Base-by-base conservation (phyloP, 2,113 vertebrate genomes). In the Eonycteris spelaea region DNA sequence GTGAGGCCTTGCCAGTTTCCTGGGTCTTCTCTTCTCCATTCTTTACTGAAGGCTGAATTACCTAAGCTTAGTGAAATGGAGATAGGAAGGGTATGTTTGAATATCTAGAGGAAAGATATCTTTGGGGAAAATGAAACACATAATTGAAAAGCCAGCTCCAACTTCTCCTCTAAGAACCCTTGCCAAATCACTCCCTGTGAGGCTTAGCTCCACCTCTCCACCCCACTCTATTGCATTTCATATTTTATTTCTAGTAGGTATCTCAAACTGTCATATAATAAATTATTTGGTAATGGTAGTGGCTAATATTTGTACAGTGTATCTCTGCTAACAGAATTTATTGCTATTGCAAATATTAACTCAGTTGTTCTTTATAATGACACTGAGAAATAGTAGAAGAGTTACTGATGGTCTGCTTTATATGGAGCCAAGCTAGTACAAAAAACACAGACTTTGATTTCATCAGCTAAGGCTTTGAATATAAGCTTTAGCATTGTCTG, bases 261-360 rank as follows among this genome's bases (percentile, higher is more conserved):
- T 90, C 71, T 82, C 85, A 71, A 55, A 74, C 18, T 90, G 24
- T 93, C 65, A 61, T 15, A 10, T 61, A 68, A 88, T 73, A 79
- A 89, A 30, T 79, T 63, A 71, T 63, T 79, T 93, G 26, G 63
- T 90, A 51, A 53, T 6, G 12, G 67, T 74, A 57, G 22, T 91
- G 90, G 91, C 51, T 85, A 67, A 43, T 87, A 63, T 91, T 83
- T 96, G 19, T 59, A 79, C 6, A 1, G 18, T n/a, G 22, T 89
- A 78, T 65, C 28, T 86, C 90, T 8, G 3, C 38, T 78, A 74
- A 40, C 10, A 82, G 70, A 97, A 5, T 79, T 73, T 67, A 79
- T 89, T 96, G n/a, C 16, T 78, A 95, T 96, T 75, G 43, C 22
- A 93, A 84, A 86, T 55, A 53, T 67, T 57, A 55, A 94, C 21